These are phyloP conservation scores for Drosophila tsacasi DNA, from an alignment of 1,140 invertebrate species.

Conservation along the genomic window DNA sequence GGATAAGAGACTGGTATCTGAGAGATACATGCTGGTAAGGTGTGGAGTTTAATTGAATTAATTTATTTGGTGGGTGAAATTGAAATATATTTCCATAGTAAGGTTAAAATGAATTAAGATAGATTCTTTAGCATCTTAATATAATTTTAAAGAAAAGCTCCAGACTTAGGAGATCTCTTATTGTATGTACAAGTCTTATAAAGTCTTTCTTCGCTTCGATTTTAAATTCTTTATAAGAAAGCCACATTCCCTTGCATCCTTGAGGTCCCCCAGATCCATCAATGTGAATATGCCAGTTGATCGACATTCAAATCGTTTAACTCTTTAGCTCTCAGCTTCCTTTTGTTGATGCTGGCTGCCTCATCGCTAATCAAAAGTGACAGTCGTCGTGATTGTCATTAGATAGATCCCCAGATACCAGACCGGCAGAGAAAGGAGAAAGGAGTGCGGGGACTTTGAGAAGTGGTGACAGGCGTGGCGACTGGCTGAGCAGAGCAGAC, in stretches of 20 bases:
- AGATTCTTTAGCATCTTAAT: too few species aligned
- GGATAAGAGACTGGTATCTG: constrained; percentile 2
- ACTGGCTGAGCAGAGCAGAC: constrained; percentile 20
- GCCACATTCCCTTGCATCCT: neutral
- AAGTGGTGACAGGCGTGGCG: neutral
- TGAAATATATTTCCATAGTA: neutral
- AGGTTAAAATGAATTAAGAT: neutral
- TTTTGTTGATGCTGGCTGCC: constrained; percentile 9
- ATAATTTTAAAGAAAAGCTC: too few species aligned
- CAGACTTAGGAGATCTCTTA: too few species aligned
- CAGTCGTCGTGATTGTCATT: constrained; percentile 35
- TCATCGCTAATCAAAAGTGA: constrained; percentile 67
- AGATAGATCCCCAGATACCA: constrained; percentile 21
- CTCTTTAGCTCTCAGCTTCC: constrained; percentile 34
- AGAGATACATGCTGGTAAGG: constrained; percentile 4
- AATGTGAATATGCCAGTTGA: constrained; percentile 26
- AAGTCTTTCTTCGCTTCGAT: neutral
- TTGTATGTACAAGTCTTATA: neutral
- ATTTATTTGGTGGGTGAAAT: neutral
- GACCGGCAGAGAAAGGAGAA: constrained; percentile 3
- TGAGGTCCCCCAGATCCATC: constrained; percentile 8
- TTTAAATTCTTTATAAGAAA: neutral
- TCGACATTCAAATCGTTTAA: constrained; percentile 29
- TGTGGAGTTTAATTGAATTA: neutral
- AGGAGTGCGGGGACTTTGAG: neutral